Percentiles rank a stretch among this genome's conserved stretches.
phyloP scores from a whole-genome alignment of 2,888 invertebrate species.

The Amblyteles armatorius region DNA sequence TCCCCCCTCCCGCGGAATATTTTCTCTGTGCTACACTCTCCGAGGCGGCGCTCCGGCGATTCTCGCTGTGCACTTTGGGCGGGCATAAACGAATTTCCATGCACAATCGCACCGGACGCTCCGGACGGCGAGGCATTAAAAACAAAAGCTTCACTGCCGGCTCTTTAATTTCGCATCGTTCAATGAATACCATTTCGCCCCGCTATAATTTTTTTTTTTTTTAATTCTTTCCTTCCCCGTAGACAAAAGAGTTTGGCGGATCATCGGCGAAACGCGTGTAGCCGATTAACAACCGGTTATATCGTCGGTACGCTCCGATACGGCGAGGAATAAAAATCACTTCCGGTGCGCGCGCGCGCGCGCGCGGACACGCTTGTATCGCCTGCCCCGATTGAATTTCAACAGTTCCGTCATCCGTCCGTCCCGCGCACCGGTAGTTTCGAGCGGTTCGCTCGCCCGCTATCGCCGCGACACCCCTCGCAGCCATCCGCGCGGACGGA shows the following conservation, averaged over 20 bases:
- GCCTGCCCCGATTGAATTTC: constrained; percentile 52
- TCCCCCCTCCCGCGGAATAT: too few species aligned
- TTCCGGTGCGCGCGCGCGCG: constrained; percentile 14
- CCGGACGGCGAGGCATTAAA: too few species aligned
- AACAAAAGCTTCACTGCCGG: too few species aligned
- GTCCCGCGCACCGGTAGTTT: constrained; percentile 29
- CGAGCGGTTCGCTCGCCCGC: constrained; percentile 18
- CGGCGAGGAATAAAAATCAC: not conserved
- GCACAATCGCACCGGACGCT: too few species aligned
- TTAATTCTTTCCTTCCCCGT: too few species aligned
- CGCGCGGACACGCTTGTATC: constrained; percentile 43
- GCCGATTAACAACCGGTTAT: not conserved
- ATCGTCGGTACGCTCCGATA: not conserved
- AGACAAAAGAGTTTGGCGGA: not conserved
- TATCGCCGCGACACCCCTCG: constrained; percentile 21
- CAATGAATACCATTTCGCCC: too few species aligned
- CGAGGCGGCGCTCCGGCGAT: too few species aligned
- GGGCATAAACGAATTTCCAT: too few species aligned
- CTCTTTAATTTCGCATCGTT: too few species aligned
- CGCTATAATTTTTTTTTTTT: too few species aligned
- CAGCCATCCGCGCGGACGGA: constrained; percentile 8
- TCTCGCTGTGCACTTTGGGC: too few species aligned
- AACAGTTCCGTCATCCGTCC: constrained; percentile 43
- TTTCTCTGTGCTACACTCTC: too few species aligned
- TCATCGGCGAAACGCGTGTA: not conserved